Evolutionary conservation across 2,113 vertebrate species (phyloP).

Genomic region (Cyprinodon brontotheroides): DNA sequence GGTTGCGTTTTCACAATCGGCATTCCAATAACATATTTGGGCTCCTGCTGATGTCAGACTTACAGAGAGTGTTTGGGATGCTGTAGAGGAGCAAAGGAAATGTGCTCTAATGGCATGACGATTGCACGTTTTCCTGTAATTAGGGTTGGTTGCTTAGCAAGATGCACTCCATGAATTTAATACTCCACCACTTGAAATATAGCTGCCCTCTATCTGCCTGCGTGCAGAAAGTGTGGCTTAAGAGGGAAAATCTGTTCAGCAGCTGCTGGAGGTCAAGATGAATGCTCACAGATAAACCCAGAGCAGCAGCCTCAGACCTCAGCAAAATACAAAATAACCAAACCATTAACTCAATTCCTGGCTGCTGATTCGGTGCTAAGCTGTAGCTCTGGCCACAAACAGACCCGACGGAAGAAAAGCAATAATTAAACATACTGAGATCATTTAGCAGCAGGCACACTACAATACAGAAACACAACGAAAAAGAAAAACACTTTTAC

Average conservation of each 20-base stretch:
- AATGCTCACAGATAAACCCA: slow-evolving; percentile 3
- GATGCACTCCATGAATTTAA: background rate
- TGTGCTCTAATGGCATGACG: background rate
- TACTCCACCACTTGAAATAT: slow-evolving; percentile 2
- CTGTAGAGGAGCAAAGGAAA: background rate
- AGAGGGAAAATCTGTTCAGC: slow-evolving; percentile 11
- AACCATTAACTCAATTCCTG: slow-evolving; percentile 22
- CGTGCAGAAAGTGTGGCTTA: slow-evolving; percentile 12
- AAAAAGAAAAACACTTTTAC: too few relatives aligned
- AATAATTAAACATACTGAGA: background rate
- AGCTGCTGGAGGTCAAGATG: background rate
- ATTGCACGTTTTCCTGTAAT: background rate
- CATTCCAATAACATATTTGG: background rate
- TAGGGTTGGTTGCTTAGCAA: slow-evolving; percentile 7
- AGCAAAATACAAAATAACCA: slow-evolving; percentile 33
- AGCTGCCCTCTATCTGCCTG: background rate
- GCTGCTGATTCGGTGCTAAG: slow-evolving; percentile 15
- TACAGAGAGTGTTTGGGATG: background rate
- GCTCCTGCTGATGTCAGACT: background rate
- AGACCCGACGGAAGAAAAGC: background rate
- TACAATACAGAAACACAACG: background rate
- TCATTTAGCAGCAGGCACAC: background rate
- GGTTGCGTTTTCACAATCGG: background rate
- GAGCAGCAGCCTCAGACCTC: slow-evolving; percentile 19
- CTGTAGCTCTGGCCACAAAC: background rate